phyloP scores from a whole-genome alignment of 2,797 vertebrate species.

The Jordanella pulchra region DNA sequence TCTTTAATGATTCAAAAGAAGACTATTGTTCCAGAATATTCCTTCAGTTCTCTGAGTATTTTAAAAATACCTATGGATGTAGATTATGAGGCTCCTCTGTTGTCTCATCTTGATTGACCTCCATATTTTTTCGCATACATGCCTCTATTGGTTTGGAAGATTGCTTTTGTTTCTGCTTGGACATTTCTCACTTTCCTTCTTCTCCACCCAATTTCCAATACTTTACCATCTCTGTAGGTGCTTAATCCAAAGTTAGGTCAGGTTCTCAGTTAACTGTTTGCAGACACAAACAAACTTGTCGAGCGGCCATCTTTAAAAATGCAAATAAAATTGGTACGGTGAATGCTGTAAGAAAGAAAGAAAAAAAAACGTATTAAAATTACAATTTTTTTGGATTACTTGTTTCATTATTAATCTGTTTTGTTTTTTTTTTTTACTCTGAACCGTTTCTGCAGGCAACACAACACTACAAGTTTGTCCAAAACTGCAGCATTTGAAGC shows the following conservation, averaged over 20 bases:
- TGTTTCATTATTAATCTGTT: too few species aligned
- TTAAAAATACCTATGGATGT: not conserved
- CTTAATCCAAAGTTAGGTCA: not conserved
- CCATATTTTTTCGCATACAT: not conserved
- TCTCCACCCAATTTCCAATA: not conserved
- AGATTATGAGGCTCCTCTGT: not conserved
- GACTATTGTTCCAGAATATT: not conserved
- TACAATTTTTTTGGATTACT: too few species aligned
- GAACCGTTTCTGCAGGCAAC: too few species aligned
- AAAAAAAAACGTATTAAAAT: too few species aligned
- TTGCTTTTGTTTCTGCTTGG: not conserved
- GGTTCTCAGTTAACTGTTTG: not conserved
- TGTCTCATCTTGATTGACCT: not conserved
- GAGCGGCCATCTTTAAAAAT: too few species aligned
- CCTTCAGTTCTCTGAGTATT: not conserved
- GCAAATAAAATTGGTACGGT: too few species aligned
- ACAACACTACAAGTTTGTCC: too few species aligned
- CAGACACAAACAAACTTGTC: not conserved
- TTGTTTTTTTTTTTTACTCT: too few species aligned
- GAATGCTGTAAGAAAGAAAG: too few species aligned
- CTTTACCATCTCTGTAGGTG: not conserved
- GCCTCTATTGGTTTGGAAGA: not conserved
- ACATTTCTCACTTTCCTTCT: not conserved
- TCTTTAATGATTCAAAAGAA: not conserved
- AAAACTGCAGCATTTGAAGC: too few species aligned